Evolutionary conservation across 2,113 vertebrate genomes (phyloP).

Genomic region (Neolamprologus ventralis): DNA sequence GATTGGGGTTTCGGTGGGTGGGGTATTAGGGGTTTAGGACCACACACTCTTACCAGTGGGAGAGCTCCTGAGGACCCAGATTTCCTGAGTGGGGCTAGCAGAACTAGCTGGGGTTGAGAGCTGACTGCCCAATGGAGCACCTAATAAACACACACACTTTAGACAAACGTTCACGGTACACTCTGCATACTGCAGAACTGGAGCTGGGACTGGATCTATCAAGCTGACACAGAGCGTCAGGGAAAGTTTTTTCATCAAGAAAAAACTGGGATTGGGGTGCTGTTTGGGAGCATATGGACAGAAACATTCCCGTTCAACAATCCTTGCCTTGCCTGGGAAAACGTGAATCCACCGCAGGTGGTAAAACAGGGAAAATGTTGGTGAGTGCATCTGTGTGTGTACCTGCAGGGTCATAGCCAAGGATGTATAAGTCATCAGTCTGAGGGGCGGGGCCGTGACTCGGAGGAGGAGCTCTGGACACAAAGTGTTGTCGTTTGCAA

Average conservation of each 20-base stretch:
- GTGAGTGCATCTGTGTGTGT: neutral
- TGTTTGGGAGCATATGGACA: neutral
- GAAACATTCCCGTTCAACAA: neutral
- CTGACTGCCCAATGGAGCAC: conserved; percentile 54
- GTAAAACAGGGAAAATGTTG: neutral
- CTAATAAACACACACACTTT: conserved; percentile 69
- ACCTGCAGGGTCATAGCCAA: conserved; percentile 46
- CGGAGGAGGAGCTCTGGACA: conserved; percentile 59
- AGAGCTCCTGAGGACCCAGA: conserved; percentile 74
- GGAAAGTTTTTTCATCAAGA: neutral
- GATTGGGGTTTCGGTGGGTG: neutral
- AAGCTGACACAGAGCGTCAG: neutral
- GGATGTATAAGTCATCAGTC: conserved; percentile 68
- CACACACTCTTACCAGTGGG: conserved; percentile 71
- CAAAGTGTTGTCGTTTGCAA: conserved; percentile 68
- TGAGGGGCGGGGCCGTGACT: conserved; percentile 51
- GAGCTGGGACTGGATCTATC: neutral
- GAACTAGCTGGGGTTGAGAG: conserved; percentile 56
- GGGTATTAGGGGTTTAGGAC: neutral
- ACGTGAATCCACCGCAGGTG: neutral
- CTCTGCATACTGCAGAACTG: neutral
- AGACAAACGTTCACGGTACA: conserved; percentile 20
- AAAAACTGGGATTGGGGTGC: neutral
- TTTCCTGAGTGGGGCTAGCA: conserved; percentile 64
- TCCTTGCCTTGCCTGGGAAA: neutral